Evolutionary conservation across 2,797 vertebrate species (phyloP).

Genomic region (Myotis vivesi): DNA sequence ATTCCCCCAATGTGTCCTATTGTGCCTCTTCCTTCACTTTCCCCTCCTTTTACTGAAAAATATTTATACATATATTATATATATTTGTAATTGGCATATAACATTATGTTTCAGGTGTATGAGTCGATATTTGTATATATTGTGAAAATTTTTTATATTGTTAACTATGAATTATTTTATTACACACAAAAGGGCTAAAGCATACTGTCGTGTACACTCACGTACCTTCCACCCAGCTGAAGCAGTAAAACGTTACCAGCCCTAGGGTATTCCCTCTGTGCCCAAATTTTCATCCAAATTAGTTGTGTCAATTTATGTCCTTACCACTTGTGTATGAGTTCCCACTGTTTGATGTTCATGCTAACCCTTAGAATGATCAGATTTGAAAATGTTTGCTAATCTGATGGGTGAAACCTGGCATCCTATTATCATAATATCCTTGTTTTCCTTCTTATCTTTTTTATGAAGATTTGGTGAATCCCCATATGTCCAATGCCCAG

Average conservation of each 20-base stretch:
- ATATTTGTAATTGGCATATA: not conserved
- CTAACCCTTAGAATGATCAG: not conserved
- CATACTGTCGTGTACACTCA: not conserved
- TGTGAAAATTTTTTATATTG: not conserved
- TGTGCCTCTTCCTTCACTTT: not conserved
- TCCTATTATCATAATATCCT: not conserved
- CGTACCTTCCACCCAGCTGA: not conserved
- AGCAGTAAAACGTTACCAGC: not conserved
- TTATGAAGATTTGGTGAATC: not conserved
- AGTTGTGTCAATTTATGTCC: not conserved
- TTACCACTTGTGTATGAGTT: not conserved
- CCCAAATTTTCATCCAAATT: not conserved
- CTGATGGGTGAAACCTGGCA: not conserved
- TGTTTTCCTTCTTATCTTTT: not conserved
- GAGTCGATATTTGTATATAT: not conserved
- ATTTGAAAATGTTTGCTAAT: not conserved
- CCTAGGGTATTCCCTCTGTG: not conserved
- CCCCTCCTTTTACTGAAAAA: slow-evolving; percentile 5
- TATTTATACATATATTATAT: not conserved
- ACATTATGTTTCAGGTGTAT: not conserved
- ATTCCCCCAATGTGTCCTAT: not conserved
- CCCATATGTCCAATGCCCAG: not conserved
- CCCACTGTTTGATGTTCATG: not conserved
- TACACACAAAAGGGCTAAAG: not conserved
- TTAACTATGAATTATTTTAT: not conserved